Conservation (phyloP, 2,888 invertebrate genomes). For the Acrobasis repandana region DNA sequence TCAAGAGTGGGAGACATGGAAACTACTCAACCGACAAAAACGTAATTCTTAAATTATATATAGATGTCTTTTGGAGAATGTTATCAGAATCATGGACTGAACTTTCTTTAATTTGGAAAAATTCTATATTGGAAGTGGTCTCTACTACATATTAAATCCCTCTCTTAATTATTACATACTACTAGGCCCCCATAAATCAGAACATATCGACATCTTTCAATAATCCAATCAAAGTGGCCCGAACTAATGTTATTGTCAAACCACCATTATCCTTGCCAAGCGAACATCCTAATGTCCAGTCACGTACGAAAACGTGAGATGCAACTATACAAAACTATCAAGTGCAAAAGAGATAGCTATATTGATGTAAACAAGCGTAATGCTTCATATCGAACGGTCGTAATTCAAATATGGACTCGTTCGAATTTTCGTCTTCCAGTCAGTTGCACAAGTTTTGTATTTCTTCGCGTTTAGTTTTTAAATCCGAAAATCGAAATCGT, state of each 20-base stretch:
- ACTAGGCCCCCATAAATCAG: slow-evolving; percentile 58
- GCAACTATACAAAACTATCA: slow-evolving; percentile 33
- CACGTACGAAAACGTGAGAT: slow-evolving; percentile 56
- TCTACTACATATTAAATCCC: too few relatives aligned
- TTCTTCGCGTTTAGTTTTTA: slow-evolving; percentile 31
- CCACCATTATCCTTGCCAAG: slow-evolving; percentile 69
- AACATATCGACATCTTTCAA: slow-evolving; percentile 71
- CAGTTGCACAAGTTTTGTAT: slow-evolving; percentile 30
- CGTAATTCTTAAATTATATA: too few relatives aligned
- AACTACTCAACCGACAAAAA: too few relatives aligned
- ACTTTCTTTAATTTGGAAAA: too few relatives aligned
- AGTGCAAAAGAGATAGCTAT: slow-evolving; percentile 43
- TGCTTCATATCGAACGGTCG: slow-evolving; percentile 35
- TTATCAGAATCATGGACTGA: too few relatives aligned
- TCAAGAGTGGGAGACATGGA: too few relatives aligned
- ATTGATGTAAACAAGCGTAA: slow-evolving; percentile 60
- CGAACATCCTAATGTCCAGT: slow-evolving; percentile 72
- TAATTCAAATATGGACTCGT: slow-evolving; percentile 33
- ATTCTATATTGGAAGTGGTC: too few relatives aligned
- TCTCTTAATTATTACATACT: not conserved
- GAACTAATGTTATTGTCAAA: slow-evolving; percentile 78
- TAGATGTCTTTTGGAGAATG: too few relatives aligned
- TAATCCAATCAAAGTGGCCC: slow-evolving; percentile 75
- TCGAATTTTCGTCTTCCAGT: slow-evolving; percentile 36
- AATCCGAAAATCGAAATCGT: slow-evolving; percentile 34